Conservation (phyloP, 2,113 vertebrate species). For the Montifringilla adamsi region DNA sequence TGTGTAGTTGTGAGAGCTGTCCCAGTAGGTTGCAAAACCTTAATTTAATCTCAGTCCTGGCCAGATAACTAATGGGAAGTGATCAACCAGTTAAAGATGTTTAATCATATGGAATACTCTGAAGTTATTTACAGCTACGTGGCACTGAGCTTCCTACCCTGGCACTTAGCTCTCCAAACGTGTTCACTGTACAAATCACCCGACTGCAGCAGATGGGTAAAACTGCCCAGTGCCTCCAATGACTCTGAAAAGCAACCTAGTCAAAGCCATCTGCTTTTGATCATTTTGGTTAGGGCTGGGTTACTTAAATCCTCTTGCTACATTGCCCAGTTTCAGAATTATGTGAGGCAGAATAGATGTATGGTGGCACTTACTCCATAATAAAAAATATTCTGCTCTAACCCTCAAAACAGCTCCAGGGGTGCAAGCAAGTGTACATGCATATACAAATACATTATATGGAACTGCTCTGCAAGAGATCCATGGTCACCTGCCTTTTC, state of each 20-base stretch:
- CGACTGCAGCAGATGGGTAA: neutral
- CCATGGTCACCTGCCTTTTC: neutral
- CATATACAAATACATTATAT: neutral
- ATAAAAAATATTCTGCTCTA: neutral
- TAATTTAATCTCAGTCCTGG: neutral
- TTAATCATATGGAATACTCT: neutral
- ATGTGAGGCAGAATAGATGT: neutral
- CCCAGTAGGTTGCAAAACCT: neutral
- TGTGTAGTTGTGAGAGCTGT: neutral
- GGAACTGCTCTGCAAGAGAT: neutral
- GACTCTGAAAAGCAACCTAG: neutral
- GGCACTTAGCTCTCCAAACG: neutral
- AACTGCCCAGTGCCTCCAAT: neutral
- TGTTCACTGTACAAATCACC: neutral
- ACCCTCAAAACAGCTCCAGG: neutral
- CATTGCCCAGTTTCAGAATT: neutral
- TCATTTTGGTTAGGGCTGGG: neutral
- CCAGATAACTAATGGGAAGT: slow-evolving; percentile 1
- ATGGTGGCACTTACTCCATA: neutral
- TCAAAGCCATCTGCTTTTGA: neutral
- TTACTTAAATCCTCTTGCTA: neutral
- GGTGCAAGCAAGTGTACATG: neutral
- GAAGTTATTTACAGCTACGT: neutral
- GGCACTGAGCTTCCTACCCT: neutral
- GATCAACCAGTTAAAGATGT: neutral